These are phyloP conservation scores for Crossaster papposus DNA, from an alignment of 53 echinoderm and acorn worm genomes.

Conservation along the genomic window DNA sequence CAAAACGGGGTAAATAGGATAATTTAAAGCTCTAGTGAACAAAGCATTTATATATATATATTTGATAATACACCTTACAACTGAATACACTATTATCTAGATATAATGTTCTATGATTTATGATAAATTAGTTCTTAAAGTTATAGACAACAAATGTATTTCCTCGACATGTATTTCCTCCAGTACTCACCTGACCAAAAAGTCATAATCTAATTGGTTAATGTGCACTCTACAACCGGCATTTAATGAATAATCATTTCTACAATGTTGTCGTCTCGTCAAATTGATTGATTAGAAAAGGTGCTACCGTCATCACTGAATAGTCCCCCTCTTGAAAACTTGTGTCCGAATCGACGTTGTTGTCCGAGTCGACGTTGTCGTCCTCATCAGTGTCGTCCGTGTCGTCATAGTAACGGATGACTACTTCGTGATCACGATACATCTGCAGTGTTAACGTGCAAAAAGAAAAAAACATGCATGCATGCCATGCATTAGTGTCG, in stretches of 20 bases:
- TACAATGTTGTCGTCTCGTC: slow-evolving; percentile 11
- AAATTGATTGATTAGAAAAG: slow-evolving; percentile 6
- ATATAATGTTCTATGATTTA: too few species aligned
- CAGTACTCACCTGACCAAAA: too few species aligned
- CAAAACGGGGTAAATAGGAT: too few species aligned
- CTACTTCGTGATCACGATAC: background rate
- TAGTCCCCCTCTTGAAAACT: background rate
- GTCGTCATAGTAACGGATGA: background rate
- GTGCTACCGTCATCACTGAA: background rate
- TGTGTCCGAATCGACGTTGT: background rate
- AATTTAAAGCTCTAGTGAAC: too few species aligned
- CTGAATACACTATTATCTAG: too few species aligned
- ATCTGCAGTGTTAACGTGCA: slow-evolving; percentile 42
- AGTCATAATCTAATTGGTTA: too few species aligned
- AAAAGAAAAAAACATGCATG: slow-evolving; percentile 27
- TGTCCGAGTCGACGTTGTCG: background rate
- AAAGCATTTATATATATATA: too few species aligned
- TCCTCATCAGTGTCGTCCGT: slow-evolving; percentile 21
- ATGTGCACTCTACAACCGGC: too few species aligned
- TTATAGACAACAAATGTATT: too few species aligned
- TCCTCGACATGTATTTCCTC: too few species aligned
- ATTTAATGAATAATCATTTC: background rate
- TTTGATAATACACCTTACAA: too few species aligned
- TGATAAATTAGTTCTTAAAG: too few species aligned
- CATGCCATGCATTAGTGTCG: slow-evolving; percentile 22